A percentile compares a stretch with the other conserved stretches of the same genome.
Conservation (phyloP, 2,797 vertebrate genomes). For the Acropternis orthonyx region DNA sequence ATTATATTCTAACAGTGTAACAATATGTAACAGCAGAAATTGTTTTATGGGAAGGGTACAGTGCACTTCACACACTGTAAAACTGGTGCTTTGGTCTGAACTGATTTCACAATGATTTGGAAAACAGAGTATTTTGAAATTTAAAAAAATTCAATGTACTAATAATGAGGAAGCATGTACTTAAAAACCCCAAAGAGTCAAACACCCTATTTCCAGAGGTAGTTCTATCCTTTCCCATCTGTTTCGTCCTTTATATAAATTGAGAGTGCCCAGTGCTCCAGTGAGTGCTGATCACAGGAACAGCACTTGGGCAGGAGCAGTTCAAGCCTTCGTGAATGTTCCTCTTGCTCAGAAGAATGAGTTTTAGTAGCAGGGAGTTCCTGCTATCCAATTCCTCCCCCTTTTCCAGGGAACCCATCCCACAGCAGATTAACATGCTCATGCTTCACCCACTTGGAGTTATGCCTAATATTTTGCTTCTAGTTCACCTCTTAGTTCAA, state of each 20-base stretch:
- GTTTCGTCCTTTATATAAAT: background rate
- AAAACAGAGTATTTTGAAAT: background rate
- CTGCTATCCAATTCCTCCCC: background rate
- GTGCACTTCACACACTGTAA: background rate
- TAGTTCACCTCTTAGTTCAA: background rate
- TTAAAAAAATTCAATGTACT: background rate
- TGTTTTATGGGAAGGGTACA: background rate
- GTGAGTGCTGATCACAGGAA: background rate
- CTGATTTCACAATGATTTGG: background rate
- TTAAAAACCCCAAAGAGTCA: background rate
- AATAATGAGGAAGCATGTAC: background rate
- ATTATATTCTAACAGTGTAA: background rate
- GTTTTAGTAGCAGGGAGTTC: background rate
- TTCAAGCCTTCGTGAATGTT: background rate
- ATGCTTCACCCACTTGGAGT: background rate
- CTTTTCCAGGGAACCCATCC: background rate
- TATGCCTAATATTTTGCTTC: background rate
- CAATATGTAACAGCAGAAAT: background rate
- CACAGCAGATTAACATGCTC: background rate
- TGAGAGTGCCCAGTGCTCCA: background rate
- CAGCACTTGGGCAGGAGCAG: background rate
- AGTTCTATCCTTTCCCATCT: background rate
- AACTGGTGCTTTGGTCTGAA: background rate
- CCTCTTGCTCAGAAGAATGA: background rate
- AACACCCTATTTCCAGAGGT: background rate